These are phyloP conservation scores for Mythimna loreyi DNA, from an alignment of 2,888 invertebrate species.

Conservation along the genomic window DNA sequence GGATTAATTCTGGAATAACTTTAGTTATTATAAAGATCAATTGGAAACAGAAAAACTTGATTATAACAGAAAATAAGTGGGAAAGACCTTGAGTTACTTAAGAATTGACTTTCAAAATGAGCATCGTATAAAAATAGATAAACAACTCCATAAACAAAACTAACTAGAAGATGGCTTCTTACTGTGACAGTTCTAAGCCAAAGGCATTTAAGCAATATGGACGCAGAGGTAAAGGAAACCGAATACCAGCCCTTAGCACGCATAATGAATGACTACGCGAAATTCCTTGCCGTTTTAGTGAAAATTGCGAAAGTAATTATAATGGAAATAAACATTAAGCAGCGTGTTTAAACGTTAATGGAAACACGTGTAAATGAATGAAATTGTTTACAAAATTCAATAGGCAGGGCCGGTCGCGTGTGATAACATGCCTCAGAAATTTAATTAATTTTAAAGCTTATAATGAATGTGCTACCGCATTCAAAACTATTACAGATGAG, in stretches of 20 bases:
- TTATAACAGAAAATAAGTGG: too few relatives aligned
- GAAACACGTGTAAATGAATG: conserved; percentile 50
- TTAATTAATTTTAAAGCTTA: conserved; percentile 24
- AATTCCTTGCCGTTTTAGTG: conserved; percentile 7
- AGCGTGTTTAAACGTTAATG: conserved; percentile 29
- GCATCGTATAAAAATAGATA: too few relatives aligned
- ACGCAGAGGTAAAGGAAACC: neutral
- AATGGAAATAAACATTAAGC: conserved; percentile 28
- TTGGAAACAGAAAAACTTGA: too few relatives aligned
- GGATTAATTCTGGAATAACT: too few relatives aligned
- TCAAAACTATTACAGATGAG: neutral
- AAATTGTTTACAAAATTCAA: conserved; percentile 44
- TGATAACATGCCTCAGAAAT: conserved; percentile 31
- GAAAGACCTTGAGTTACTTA: too few relatives aligned
- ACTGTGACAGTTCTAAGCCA: neutral
- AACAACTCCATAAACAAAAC: too few relatives aligned
- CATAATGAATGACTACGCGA: conserved; percentile 13
- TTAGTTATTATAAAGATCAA: too few relatives aligned
- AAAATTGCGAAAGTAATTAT: conserved; percentile 20
- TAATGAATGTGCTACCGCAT: neutral
- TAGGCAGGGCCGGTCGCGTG: conserved; percentile 21
- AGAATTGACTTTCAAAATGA: too few relatives aligned
- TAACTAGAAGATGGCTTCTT: neutral
- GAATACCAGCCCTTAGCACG: neutral
- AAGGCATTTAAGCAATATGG: neutral